Base-by-base conservation (phyloP, 2,113 vertebrate species). In the Cettia cetti region DNA sequence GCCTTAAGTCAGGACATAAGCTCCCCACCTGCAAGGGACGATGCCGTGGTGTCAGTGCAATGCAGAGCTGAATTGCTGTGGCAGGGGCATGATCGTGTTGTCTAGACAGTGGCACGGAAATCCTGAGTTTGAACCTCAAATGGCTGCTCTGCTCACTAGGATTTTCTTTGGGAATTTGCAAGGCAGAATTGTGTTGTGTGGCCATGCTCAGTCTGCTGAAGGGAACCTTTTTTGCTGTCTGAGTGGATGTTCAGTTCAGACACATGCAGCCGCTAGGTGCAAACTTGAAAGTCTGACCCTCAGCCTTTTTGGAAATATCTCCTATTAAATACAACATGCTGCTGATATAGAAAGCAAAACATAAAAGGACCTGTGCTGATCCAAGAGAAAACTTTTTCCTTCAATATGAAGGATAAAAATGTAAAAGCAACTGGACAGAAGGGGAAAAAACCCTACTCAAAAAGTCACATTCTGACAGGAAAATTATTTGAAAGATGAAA, bases 271-370 rank as follows among this genome's bases (percentile, higher is more conserved):
- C 0, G 0, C 75, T 68, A 78, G 78, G 64, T 60, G 26, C 50
- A 77, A 31, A 66, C 95, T 90, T 96, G 45, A 93, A 94, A 96
- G 86, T 31, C 52, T 96, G 92, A 94, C 91, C 95, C 86, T 78
- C 80, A 86, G 69, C 68, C 90, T 76, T 94, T 90, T 88, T 86
- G 71, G 90, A 95, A 95, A 92, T 83, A 35, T 88, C 63, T 95
- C 79, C 79, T 92, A 88, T 96, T 94, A 92, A 91, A 68, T 68
- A 59, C 76, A 93, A 74, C 35, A 66, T 56, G 6, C n/a, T 50
- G 68, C 76, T 90, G 89, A 88, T 92, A 81, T n/a, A 89, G 82
- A 74, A 89, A 76, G 44, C 0, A 26, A 90, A 90, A 75, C 60
- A 75, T 77, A 65, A 93, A 94, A 66, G 42, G 37, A 89, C 28